Base-by-base conservation (phyloP, 2,888 invertebrate genomes). In the Tachystola acroxantha region DNA sequence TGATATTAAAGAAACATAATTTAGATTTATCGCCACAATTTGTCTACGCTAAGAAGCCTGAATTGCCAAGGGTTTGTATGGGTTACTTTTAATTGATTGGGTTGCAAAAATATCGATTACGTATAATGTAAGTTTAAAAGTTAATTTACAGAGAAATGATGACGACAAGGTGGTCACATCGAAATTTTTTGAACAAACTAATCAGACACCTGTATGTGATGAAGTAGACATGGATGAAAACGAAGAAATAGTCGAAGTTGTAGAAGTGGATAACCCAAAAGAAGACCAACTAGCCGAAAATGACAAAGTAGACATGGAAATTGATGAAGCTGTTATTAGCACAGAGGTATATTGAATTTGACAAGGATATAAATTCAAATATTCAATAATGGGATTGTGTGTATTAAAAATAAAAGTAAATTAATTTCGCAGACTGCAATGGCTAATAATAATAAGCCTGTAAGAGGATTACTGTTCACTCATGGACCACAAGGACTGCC, bases 11-110 rank as follows among this genome's bases (percentile, higher is more conserved):
- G 43, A 65, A 76, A 50, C 74, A 74, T 41, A 72, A 81, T 39
- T 58, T 85, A 32, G 72, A 80, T 47, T 52, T 62, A 10, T 80
- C 82, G 2, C 84, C 84, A 3, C 65, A 73, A 46, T 84, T 84
- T 61, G 64, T 71, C 10, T 85, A 82, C 48, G 53, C 64, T 7
- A 81, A 74, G 43, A 74, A 73, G 33, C 54, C 40, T 27, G 40
- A 48, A 2, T 39, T 60, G 33, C 53, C 55, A 40, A 54, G 54
- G 53, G 70, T 70, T 64, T 33, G 24, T 43, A 31, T 26, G 2
- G 7, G n/a, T n/a, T n/a, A n/a, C n/a, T n/a, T n/a, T n/a, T n/a
- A n/a, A n/a, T n/a, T n/a, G n/a, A n/a, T 3, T 25, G 25, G 25
- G 3, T n/a, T 7, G n/a, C 6, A 12, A n/a, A n/a, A n/a, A n/a